Conservation (phyloP, 2,797 vertebrate genomes). For the Galaxias olidus region DNA sequence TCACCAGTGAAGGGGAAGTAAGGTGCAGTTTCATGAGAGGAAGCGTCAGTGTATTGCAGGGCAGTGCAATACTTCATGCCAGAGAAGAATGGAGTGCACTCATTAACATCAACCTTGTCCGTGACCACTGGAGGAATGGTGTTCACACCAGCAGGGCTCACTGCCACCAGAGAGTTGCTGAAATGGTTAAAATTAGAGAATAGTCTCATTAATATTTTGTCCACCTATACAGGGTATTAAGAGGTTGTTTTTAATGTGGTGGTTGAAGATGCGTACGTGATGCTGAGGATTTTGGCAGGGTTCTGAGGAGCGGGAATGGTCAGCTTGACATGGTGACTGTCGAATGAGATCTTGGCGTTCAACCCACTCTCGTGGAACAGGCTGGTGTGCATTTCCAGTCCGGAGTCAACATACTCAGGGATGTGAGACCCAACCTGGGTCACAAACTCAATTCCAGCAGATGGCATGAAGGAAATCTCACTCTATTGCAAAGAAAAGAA, state of each 20-base stretch:
- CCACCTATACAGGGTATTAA: too few species aligned
- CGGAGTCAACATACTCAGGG: conserved; percentile 83
- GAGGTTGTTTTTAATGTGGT: background rate
- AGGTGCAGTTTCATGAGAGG: conserved; percentile 69
- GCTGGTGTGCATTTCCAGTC: conserved; percentile 87
- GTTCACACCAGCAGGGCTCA: conserved; percentile 74
- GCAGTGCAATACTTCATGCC: conserved; percentile 82
- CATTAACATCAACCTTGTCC: conserved; percentile 62
- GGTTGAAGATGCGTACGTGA: conserved; percentile 74
- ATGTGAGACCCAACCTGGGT: conserved; percentile 82
- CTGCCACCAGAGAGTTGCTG: conserved; percentile 83
- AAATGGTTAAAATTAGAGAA: too few species aligned
- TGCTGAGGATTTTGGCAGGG: conserved; percentile 82
- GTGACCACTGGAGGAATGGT: conserved; percentile 68
- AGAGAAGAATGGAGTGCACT: conserved; percentile 79
- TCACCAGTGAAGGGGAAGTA: conserved; percentile 87
- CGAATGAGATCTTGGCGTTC: conserved; percentile 76
- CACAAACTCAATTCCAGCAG: conserved; percentile 85
- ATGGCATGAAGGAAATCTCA: conserved; percentile 81
- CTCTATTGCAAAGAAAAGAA: conserved; percentile 51
- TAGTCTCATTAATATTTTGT: too few species aligned
- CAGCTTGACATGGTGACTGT: conserved; percentile 78
- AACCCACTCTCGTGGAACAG: conserved; percentile 88
- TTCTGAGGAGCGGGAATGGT: conserved; percentile 79
- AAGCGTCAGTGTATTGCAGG: conserved; percentile 75